Evolutionary conservation across 2,113 vertebrate species (phyloP).

Genomic region (Eretmochelys imbricata): DNA sequence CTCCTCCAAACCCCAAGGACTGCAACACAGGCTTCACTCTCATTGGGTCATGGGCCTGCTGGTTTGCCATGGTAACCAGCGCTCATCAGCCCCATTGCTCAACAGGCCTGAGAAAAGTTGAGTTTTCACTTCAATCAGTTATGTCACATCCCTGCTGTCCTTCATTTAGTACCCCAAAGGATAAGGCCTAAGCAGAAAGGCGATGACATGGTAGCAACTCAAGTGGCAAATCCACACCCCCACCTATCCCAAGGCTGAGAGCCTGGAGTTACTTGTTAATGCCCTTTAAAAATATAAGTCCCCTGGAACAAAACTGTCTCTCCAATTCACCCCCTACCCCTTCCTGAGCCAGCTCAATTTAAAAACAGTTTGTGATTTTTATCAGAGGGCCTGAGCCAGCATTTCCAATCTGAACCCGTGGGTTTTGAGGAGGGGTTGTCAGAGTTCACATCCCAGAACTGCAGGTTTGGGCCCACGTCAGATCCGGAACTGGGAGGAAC

Average conservation of each 20-base stretch:
- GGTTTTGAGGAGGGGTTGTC: background rate
- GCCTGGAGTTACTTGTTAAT: background rate
- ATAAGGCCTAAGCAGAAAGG: background rate
- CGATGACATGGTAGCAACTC: accelerated
- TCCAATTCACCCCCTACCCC: background rate
- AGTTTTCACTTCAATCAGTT: background rate
- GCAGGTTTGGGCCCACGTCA: background rate
- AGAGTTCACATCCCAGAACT: background rate
- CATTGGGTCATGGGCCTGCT: slow-evolving; percentile 50
- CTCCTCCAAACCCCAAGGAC: slow-evolving; percentile 42
- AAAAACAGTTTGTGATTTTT: background rate
- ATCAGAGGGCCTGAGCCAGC: background rate
- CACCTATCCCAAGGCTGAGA: background rate
- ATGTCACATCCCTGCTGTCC: background rate
- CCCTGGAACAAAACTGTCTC: accelerated
- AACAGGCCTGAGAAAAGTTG: slow-evolving; percentile 48
- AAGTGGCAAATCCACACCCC: background rate
- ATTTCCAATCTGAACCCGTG: background rate
- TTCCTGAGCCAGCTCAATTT: background rate
- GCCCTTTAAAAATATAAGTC: background rate
- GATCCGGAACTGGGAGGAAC: background rate
- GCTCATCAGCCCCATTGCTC: background rate
- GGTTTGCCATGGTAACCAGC: slow-evolving; percentile 63
- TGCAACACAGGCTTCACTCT: background rate
- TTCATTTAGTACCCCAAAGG: background rate